Conservation (phyloP, 1,140 invertebrate species). For the Aphidius ervi region DNA sequence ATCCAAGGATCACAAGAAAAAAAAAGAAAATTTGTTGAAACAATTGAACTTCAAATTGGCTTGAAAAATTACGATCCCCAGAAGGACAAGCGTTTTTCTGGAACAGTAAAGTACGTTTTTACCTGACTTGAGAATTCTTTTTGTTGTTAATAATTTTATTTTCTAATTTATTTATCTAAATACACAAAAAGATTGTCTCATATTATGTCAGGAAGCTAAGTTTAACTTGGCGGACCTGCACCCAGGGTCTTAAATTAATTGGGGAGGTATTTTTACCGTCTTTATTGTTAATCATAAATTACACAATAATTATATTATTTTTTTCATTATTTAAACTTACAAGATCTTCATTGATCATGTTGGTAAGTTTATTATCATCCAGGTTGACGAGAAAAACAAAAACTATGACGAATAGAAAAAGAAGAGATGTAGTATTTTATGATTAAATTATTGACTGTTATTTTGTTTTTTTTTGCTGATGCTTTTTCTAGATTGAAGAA, state of each 20-base stretch:
- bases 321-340: not conserved
- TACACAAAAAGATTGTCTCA: not conserved
- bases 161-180: conserved; percentile 18
- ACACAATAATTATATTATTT: not conserved
- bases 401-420: too few relatives aligned
- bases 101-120: conserved; percentile 96
- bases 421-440: too few relatives aligned
- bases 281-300: conserved; percentile 5
- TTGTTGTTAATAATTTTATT: conserved; percentile 26
- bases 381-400: too few relatives aligned
- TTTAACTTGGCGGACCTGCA: conserved; percentile 76
- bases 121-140: conserved; percentile 49
- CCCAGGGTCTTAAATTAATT: conserved; percentile 97
- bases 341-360: not conserved
- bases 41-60: conserved; percentile 98
- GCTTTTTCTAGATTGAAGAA: conserved; percentile 78
- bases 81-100: conserved; percentile 99
- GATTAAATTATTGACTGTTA: too few relatives aligned
- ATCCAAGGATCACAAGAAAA: conserved; percentile 76
- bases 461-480: not conserved
- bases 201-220: conserved; percentile 57
- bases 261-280: conserved; percentile 70
- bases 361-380: conserved; percentile 2
- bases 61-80: conserved; percentile 99
- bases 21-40: conserved; percentile 94